phyloP scores from a whole-genome alignment of 2,113 vertebrate genomes.

The Mustela lutreola region DNA sequence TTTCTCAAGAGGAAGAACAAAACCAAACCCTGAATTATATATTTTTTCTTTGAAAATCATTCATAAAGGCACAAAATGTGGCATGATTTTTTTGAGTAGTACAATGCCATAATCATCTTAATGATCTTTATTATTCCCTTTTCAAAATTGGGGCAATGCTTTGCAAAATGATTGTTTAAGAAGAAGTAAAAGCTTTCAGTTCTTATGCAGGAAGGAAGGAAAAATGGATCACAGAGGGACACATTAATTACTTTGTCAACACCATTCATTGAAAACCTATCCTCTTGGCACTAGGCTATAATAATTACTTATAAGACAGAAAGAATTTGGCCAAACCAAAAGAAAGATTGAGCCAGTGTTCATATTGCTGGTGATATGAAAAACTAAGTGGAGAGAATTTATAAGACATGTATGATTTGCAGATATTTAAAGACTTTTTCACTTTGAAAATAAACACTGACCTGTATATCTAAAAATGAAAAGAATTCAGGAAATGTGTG shows the following conservation, averaged over 20 bases:
- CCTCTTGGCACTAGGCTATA: not conserved
- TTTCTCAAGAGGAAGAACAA: slow-evolving; percentile 47
- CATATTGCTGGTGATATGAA: not conserved
- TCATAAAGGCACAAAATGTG: slow-evolving; percentile 35
- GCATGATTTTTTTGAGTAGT: slow-evolving; percentile 54
- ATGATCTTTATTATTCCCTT: slow-evolving; percentile 62
- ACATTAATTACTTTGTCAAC: slow-evolving; percentile 54
- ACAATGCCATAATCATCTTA: slow-evolving; percentile 64
- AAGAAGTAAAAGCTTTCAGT: slow-evolving; percentile 46
- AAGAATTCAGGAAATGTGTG: not conserved
- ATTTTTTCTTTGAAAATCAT: slow-evolving; percentile 60
- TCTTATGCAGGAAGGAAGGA: not conserved
- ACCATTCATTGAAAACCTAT: slow-evolving; percentile 1
- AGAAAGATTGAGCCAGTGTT: not conserved
- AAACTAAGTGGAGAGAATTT: slow-evolving; percentile 33
- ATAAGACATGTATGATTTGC: not conserved
- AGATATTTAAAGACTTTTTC: slow-evolving; percentile 14
- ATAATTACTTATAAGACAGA: slow-evolving; percentile 41
- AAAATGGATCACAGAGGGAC: not conserved
- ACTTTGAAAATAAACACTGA: slow-evolving; percentile 10
- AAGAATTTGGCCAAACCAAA: not conserved
- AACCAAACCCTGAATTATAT: slow-evolving; percentile 50
- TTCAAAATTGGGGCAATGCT: slow-evolving; percentile 53
- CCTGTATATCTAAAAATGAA: not conserved
- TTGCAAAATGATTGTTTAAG: slow-evolving; percentile 48